Evolutionary conservation across 2,113 vertebrate genomes (phyloP).

Genomic region (Sinocyclocheilus maitianheensis): DNA sequence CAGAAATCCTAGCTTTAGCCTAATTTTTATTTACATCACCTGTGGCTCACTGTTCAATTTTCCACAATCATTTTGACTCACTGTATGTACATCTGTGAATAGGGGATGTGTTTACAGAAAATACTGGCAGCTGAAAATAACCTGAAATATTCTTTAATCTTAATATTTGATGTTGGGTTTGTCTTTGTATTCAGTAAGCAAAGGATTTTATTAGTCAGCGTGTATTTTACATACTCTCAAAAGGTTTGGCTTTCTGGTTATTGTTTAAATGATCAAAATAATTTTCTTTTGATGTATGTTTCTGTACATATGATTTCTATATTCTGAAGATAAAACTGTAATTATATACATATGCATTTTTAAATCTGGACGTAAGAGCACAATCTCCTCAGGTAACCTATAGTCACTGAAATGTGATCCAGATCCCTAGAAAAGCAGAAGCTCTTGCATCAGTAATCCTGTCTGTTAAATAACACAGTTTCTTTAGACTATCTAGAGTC

Average conservation of each 20-base stretch:
- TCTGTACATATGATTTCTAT: neutral
- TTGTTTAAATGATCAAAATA: slow-evolving; percentile 22
- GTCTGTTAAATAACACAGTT: slow-evolving; percentile 6
- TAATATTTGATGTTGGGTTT: neutral
- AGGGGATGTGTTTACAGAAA: neutral
- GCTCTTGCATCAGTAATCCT: neutral
- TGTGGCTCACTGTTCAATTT: neutral
- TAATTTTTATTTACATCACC: neutral
- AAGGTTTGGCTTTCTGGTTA: neutral
- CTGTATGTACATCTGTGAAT: neutral
- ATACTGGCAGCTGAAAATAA: neutral
- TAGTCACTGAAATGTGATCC: slow-evolving; percentile 18
- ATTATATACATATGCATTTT: slow-evolving; percentile 36
- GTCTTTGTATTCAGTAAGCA: neutral
- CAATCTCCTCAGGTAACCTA: neutral
- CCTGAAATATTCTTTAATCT: neutral
- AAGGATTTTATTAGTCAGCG: neutral
- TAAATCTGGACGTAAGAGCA: slow-evolving; percentile 9
- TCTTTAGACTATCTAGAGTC: neutral
- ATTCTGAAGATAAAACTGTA: slow-evolving; percentile 1
- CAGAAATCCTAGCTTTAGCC: neutral
- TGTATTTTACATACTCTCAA: neutral
- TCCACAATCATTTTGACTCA: neutral
- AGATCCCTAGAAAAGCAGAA: slow-evolving; percentile 28
- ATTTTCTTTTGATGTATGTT: neutral